Conservation (phyloP, 2,888 invertebrate species). For the Drosophila prostipennis region DNA sequence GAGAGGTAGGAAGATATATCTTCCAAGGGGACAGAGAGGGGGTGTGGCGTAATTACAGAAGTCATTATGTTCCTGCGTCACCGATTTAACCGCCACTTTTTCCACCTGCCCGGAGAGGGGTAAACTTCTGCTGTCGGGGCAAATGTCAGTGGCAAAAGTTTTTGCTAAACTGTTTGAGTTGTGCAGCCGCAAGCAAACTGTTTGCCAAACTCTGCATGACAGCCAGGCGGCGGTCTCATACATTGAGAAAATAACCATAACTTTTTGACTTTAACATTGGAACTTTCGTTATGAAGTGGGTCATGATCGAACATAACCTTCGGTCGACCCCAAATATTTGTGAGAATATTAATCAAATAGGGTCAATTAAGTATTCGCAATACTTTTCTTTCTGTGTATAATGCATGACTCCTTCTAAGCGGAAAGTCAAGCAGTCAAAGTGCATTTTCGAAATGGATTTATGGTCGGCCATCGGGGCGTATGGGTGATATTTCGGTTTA, state of each 20-base stretch:
- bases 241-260: constrained; percentile 6
- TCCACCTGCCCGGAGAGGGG: neutral
- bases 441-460: constrained; percentile 66
- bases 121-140: constrained; percentile 26
- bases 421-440: constrained; percentile 76
- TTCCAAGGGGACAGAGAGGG: neutral
- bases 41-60: constrained; percentile 64
- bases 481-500: constrained; percentile 61
- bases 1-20: constrained; percentile 26
- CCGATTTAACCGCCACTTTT: constrained; percentile 26
- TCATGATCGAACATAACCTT: neutral
- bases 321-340: neutral
- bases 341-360: too few species aligned
- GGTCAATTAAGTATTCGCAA: neutral
- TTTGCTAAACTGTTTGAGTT: constrained; percentile 63
- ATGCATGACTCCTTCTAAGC: constrained; percentile 21
- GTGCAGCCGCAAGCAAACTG: constrained; percentile 61
- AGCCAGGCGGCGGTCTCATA: constrained; percentile 18
- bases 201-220: constrained; percentile 62
- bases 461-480: constrained; percentile 51
- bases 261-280: neutral
- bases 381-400: constrained; percentile 1
- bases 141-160: constrained; percentile 54
- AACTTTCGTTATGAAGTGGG: neutral
- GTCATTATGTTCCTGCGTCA: constrained; percentile 63